phyloP scores from a whole-genome alignment of 2,113 vertebrate genomes.

The Thomomys bottae region DNA sequence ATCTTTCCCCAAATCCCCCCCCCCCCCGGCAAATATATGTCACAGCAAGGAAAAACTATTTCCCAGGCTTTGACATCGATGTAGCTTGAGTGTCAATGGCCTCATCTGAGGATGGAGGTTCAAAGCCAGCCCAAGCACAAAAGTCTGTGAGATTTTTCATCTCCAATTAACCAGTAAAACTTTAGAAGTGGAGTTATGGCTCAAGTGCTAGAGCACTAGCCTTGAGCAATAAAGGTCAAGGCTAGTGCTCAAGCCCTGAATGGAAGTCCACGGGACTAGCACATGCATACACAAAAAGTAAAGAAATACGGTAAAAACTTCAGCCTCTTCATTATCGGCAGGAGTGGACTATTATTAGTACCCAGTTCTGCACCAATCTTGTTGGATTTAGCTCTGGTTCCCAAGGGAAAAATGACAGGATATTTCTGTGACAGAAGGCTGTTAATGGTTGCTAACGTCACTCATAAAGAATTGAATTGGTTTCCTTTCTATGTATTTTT shows the following conservation, averaged over 20 bases:
- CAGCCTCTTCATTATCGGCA: constrained; percentile 13
- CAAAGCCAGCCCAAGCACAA: too few species aligned
- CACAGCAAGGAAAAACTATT: background rate
- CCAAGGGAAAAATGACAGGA: constrained; percentile 41
- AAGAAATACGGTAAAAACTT: background rate
- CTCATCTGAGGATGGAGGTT: too few species aligned
- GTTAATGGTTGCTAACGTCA: background rate
- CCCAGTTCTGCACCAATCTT: constrained; percentile 14
- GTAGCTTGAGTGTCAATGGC: too few species aligned
- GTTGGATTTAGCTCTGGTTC: constrained; percentile 13
- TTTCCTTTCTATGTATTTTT: too few species aligned
- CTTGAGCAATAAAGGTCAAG: too few species aligned
- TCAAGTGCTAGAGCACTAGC: too few species aligned
- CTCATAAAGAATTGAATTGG: background rate
- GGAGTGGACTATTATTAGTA: constrained; percentile 55
- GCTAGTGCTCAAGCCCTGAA: too few species aligned
- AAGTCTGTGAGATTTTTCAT: too few species aligned
- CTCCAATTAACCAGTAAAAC: too few species aligned
- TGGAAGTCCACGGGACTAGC: too few species aligned
- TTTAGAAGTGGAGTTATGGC: too few species aligned
- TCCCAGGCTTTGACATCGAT: background rate
- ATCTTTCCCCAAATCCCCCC: background rate
- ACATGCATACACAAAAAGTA: too few species aligned
- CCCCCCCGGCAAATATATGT: background rate
- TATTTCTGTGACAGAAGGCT: constrained; percentile 53